Base-by-base conservation (phyloP, 2,888 invertebrate species). In the Diploptera punctata region DNA sequence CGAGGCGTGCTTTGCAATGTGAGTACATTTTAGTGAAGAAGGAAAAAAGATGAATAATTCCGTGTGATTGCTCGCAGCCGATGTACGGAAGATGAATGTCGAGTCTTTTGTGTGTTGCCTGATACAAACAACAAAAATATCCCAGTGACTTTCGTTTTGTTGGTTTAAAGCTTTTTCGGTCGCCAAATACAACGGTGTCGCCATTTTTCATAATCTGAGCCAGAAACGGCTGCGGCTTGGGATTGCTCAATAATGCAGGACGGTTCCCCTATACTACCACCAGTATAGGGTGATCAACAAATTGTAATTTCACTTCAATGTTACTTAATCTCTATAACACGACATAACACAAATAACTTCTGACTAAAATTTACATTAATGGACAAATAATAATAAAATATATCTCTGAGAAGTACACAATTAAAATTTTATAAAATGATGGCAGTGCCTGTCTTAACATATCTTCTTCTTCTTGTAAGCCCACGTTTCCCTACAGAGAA, bases 131-230 rank as follows among this genome's bases (percentile, higher is more conserved):
- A 33, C 31, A 31, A 21, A 18, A 67, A 67, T 18, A 49, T 67
- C 67, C 67, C 67, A 67, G 24, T 29, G 47, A 49, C 52, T 67
- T 67, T 67, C 67, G 67, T 49, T 38, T 38, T 57, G 68, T 57
- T 31, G 26, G 68, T 68, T 57, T 54, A 31, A 68, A 57, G 68
- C 68, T 43, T 38, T 57, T 68, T 57, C 31, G 67, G 67, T 67
- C 29, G 47, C 71, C 71, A 43, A 65, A 65, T 65, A 61, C 70
- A 61, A 65, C 65, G 65, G 67, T 70, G 75, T 75, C 71, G 73
- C 75, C 73, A 75, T 75, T 75, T 75, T 75, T 75, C 75, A 75
- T 75, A 75, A 75, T 75, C 75, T 75, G 75, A 67, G 47, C 74
- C 47, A 68, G 71, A 72, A 74, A 69, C 74, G 74, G 71, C 47